Evolutionary conservation across 1,140 invertebrate genomes (phyloP).

Genomic region (Physella acuta): DNA sequence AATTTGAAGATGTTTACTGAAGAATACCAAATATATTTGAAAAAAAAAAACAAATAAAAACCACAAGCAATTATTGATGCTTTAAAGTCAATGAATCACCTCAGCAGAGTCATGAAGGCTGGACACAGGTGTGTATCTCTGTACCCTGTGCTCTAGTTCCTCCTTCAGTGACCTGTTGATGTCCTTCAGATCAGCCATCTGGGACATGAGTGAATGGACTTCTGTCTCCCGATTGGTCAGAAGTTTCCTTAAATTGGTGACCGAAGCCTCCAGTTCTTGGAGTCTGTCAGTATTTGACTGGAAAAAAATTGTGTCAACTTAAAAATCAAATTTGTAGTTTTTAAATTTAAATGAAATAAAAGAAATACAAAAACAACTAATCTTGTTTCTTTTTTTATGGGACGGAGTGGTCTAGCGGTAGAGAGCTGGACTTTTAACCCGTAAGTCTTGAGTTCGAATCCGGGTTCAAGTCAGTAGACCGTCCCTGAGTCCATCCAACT

Average conservation of each 20-base stretch:
- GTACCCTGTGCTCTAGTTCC: conserved; percentile 32
- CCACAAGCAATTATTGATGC: background rate
- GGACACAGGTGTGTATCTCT: conserved; percentile 10
- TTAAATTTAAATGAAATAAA: too few species aligned
- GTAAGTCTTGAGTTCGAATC: too few species aligned
- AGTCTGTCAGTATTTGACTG: background rate
- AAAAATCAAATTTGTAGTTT: too few species aligned
- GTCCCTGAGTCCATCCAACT: too few species aligned
- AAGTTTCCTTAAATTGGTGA: conserved; percentile 39
- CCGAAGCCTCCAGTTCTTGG: conserved; percentile 36
- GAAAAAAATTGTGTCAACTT: too few species aligned
- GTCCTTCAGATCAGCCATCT: conserved; percentile 35
- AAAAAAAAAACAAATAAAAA: background rate
- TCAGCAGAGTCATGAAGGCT: conserved; percentile 12
- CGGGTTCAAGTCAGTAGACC: too few species aligned
- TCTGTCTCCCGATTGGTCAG: conserved; percentile 38
- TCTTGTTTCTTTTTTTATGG: too few species aligned
- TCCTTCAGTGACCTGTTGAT: conserved; percentile 36
- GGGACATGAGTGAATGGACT: conserved; percentile 33
- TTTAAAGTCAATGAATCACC: too few species aligned
- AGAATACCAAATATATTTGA: background rate
- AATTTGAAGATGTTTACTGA: background rate
- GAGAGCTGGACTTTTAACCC: too few species aligned
- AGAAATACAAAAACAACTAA: too few species aligned
- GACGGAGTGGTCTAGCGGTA: too few species aligned